Evolutionary conservation across 2,888 invertebrate genomes (phyloP).

Genomic region (Drosophila maculinotata): DNA sequence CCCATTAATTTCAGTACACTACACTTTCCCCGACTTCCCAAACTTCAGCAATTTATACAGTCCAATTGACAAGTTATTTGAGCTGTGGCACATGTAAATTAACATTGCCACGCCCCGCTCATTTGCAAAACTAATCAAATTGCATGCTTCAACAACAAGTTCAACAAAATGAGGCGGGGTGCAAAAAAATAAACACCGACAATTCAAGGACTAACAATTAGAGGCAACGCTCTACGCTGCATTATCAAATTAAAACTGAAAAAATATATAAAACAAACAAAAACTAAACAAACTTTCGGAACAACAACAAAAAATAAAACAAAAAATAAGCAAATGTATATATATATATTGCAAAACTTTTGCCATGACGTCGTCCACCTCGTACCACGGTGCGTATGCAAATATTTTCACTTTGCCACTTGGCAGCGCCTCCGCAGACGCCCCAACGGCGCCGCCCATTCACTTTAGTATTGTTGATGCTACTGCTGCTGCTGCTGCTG

Average conservation of each 20-base stretch:
- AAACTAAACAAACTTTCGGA: slow-evolving; percentile 60
- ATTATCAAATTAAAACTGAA: slow-evolving; percentile 75
- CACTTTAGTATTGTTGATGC: slow-evolving; percentile 22
- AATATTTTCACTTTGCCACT: slow-evolving; percentile 57
- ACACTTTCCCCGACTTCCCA: slow-evolving; percentile 1
- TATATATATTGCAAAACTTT: slow-evolving; percentile 49
- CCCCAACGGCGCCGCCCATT: slow-evolving; percentile 29
- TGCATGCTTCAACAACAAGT: slow-evolving; percentile 43
- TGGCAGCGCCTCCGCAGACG: slow-evolving; percentile 51
- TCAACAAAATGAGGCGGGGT: slow-evolving; percentile 30
- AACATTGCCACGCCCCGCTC: slow-evolving; percentile 61
- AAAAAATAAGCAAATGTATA: background rate
- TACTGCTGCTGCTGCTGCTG: slow-evolving; percentile 20
- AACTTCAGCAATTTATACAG: slow-evolving; percentile 15
- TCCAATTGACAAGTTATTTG: slow-evolving; percentile 45
- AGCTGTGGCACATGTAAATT: slow-evolving; percentile 43
- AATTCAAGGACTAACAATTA: slow-evolving; percentile 60
- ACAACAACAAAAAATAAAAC: slow-evolving; percentile 20
- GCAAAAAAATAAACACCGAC: slow-evolving; percentile 11
- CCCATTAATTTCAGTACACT: background rate
- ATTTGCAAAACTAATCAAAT: slow-evolving; percentile 73
- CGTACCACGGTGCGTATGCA: slow-evolving; percentile 72
- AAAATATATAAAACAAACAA: slow-evolving; percentile 38
- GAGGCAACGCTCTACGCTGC: slow-evolving; percentile 59
- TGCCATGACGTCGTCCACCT: slow-evolving; percentile 37